Base-by-base conservation (phyloP, 1,140 invertebrate species). In the Drosophila suzukii region DNA sequence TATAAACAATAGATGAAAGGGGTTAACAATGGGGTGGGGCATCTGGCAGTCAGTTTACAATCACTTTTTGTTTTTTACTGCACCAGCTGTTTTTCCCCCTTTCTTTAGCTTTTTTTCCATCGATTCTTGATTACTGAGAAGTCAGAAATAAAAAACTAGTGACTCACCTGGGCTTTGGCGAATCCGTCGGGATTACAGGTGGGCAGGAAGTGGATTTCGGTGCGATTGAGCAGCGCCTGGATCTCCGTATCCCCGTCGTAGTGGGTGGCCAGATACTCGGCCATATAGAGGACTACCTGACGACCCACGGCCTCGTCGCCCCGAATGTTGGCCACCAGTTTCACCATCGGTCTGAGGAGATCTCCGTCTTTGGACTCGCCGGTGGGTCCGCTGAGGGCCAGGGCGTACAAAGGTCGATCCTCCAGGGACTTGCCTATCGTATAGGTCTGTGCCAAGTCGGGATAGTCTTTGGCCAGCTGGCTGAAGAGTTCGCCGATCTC, bases 321-420 rank as follows among this genome's bases (percentile, higher is more conserved):
- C 90, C 99, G 98, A 96, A 99, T 99, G 91, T 99, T 99, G 0
- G 96, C 98, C 27, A 99, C 96, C 93, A 97, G 97, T 93, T 99
- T 99, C 59, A 99, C 96, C 94, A 98, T 97, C 0, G 98, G 98
- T 39, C 90, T 81, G 10, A 91, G 49, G 13, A 91, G 50, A 67
- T 91, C 78, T 6, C 84, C 84, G 3, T 55, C 53, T 7, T 44
- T 56, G 39, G 41, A 56, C 46, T 77, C 61, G n/a, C 51, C 12
- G 1, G 55, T 43, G 1, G 79, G 79, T 0, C 79, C 81, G n/a
- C 72, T 75, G 24, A 91, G 13, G 1, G 81, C 74, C 32, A 98
- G 86, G 0, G 95, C 97, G 91, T 96, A 93, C 27, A 99, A 91
- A 24, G 96, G 94, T 15, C 96, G 93, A 15, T 94, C 94, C 92